phyloP scores from a whole-genome alignment of 2,797 vertebrate species.

The Etheostoma nigrum region DNA sequence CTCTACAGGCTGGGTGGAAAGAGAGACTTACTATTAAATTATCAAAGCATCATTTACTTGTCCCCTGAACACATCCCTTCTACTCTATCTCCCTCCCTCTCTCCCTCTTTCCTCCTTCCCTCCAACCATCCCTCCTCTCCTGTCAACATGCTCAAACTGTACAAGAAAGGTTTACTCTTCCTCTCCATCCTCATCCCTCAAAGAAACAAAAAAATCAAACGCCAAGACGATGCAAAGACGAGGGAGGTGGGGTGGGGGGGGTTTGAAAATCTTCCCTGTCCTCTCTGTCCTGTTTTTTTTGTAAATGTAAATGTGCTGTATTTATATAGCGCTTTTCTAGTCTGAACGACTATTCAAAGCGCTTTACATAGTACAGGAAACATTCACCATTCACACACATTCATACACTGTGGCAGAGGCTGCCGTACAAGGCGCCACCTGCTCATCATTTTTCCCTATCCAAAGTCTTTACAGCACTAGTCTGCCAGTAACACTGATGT shows the following conservation, averaged over 20 bases:
- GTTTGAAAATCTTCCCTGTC: constrained; percentile 19
- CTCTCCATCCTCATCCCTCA: constrained; percentile 42
- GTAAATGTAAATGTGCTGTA: too few relatives aligned
- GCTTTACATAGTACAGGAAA: too few relatives aligned
- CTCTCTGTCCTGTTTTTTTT: constrained; percentile 49
- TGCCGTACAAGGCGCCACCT: too few relatives aligned
- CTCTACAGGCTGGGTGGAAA: constrained; percentile 87
- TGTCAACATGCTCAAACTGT: constrained; percentile 41
- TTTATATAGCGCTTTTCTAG: too few relatives aligned
- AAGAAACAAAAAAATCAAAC: constrained; percentile 53
- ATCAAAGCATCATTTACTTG: constrained; percentile 74
- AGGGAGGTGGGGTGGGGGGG: not conserved
- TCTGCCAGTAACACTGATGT: constrained; percentile 78
- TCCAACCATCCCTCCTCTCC: constrained; percentile 26
- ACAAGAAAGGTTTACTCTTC: constrained; percentile 68
- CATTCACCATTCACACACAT: too few relatives aligned
- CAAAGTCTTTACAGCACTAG: constrained; percentile 68
- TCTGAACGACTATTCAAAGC: too few relatives aligned
- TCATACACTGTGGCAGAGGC: too few relatives aligned
- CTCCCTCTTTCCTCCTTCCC: constrained; percentile 24
- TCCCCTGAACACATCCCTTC: constrained; percentile 49
- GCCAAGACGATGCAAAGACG: constrained; percentile 61
- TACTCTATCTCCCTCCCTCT: constrained; percentile 34
- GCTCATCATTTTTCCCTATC: constrained; percentile 56
- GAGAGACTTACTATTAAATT: constrained; percentile 87